Conservation (phyloP, 1,140 invertebrate species). For the Nylanderia fulva region DNA sequence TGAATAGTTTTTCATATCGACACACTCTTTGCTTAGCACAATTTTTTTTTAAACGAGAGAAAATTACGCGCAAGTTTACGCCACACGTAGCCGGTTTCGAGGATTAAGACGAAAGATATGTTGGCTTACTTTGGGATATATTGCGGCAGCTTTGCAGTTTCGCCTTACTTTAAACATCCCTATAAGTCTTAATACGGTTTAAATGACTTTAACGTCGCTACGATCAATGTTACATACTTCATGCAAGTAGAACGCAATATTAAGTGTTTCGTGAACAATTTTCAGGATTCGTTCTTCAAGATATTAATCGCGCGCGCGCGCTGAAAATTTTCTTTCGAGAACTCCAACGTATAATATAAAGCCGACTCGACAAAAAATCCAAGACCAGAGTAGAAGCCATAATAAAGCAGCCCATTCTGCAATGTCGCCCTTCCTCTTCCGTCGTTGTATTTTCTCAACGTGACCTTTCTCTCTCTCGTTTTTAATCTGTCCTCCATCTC, state of each 20-base stretch:
- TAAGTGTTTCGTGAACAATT: conserved; percentile 8
- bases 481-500: conserved; percentile 49
- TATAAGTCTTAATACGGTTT: conserved; percentile 54
- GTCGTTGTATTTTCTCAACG: conserved; percentile 25
- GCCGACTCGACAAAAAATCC: conserved; percentile 33
- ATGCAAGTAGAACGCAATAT: neutral
- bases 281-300: neutral
- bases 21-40: neutral
- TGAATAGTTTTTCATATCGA: neutral
- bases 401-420: conserved; percentile 62
- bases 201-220: conserved; percentile 38
- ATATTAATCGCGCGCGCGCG: neutral
- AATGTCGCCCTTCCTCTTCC: conserved; percentile 9
- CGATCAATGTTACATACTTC: conserved; percentile 18
- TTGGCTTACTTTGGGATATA: conserved; percentile 44
- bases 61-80: conserved; percentile 16
- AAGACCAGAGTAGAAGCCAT: conserved; percentile 32
- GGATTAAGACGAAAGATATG: conserved; percentile 54
- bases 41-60: conserved; percentile 16
- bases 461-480: conserved; percentile 51
- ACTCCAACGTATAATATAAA: neutral
- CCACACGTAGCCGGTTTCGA: neutral
- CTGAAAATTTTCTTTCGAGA: neutral
- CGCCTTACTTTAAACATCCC: conserved; percentile 31
- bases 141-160: neutral